Evolutionary conservation across 37 sponge, comb jelly and placozoan genomes (phyloP), one percentile per base, ranked within the genome.

Genomic region (Aphrocallistes beatrix): DNA sequence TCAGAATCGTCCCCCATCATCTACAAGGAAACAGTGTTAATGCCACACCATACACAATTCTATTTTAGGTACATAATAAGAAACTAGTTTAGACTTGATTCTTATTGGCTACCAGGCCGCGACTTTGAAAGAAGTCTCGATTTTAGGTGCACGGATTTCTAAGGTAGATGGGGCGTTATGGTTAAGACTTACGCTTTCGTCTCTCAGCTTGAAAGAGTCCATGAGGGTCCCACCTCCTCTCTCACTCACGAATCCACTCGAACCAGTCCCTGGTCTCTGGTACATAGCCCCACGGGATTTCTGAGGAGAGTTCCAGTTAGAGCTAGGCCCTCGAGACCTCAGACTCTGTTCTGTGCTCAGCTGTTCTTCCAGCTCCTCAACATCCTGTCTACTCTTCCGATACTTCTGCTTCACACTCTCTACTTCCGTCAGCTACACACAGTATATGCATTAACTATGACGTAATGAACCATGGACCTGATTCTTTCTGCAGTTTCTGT

Each of bases 341-440:
- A 19, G 1, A 60, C 3, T 60, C 75, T 60, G 75, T 13, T 60
- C 75, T 3, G 75, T 30, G 75, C 32, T 28, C 8, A 60, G 75
- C 75, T 60, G 75, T 13, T 60, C 75, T 13, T 60, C 75, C 34
- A 60, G 75, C 75, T 60, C 75, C 28, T 60, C 75, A 32, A 60
- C 75, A 25, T 60, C 75, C 75, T 60, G 75, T 13, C n/a, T 60
- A 13, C 32, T 60, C 34, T 60, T 60, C 3, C 75, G 25, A 30
- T 60, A 60, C 34, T 60, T 60, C n/a, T 25, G 3, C 75, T 60
- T 60, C 3, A 60, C 6, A 60, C 17, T 13, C 34, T 60, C 75
- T 19, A 3, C 10, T 30, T 60, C 75, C 3, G 8, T 60, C 45
- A 42, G 6, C 45, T 6, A n/a, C n/a, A n/a, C n/a, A n/a, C n/a